These are phyloP conservation scores for Sycophila sp. DNA, from an alignment of 1,140 invertebrate genomes.

Conservation along the genomic window DNA sequence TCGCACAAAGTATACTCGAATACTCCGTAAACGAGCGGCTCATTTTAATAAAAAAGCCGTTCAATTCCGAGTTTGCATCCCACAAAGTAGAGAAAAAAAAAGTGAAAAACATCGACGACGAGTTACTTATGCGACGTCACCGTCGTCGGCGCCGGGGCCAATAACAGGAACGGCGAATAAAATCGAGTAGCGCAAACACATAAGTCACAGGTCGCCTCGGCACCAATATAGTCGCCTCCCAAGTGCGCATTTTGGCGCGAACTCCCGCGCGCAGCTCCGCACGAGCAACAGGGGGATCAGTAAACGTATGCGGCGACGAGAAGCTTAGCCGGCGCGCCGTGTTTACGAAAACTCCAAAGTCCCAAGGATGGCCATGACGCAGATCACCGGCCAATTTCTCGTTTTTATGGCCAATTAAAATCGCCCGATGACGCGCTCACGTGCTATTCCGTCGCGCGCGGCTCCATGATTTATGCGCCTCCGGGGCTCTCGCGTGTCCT, in stretches of 20 bases:
- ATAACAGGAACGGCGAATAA: not conserved
- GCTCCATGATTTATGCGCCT: not conserved
- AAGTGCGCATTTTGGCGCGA: no score
- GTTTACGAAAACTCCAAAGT: conserved; percentile 7
- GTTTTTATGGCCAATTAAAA: conserved; percentile 20
- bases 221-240: no score
- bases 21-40: no score
- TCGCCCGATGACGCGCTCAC: not conserved
- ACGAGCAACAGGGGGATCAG: no score
- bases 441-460: not conserved
- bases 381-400: not conserved
- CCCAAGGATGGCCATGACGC: conserved; percentile 8
- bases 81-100: not conserved
- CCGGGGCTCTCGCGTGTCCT: not conserved
- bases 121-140: no score
- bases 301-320: conserved; percentile 21
- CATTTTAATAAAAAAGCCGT: conserved; percentile 15
- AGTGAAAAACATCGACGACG: not conserved
- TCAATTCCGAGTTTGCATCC: not conserved
- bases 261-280: no score
- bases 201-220: no score
- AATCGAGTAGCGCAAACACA: no score
- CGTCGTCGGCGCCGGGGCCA: not conserved
- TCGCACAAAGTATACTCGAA: no score
- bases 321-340: not conserved